Evolutionary conservation across 2,797 vertebrate genomes (phyloP).

Genomic region (Chrosomus eos): DNA sequence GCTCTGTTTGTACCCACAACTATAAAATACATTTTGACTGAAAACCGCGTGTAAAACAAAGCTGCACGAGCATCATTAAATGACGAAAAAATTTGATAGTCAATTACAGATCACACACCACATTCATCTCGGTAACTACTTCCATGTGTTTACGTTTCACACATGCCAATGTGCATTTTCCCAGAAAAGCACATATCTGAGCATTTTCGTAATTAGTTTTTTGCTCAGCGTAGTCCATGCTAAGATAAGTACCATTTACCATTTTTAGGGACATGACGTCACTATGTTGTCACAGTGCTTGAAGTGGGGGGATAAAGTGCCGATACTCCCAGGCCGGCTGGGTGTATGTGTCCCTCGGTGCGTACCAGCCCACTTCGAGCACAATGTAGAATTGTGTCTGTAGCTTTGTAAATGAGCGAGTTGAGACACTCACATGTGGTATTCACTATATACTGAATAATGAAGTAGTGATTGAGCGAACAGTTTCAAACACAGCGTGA

Average conservation of each 20-base stretch:
- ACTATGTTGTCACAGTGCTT: not conserved
- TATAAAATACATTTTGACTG: not conserved
- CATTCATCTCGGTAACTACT: slow-evolving; percentile 4
- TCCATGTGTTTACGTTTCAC: slow-evolving; percentile 3
- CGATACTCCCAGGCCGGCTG: no score
- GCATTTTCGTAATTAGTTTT: slow-evolving; percentile 18
- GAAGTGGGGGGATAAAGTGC: no score
- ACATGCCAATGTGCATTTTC: not conserved
- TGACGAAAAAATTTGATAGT: not conserved
- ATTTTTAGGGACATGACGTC: not conserved
- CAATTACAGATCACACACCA: slow-evolving; percentile 33
- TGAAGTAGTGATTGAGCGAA: no score
- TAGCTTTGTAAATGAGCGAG: no score
- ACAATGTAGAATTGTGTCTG: no score
- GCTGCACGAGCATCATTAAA: not conserved
- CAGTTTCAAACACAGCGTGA: no score
- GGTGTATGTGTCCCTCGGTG: no score
- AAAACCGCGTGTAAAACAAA: slow-evolving; percentile 3
- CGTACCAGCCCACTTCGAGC: no score
- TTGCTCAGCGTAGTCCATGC: not conserved
- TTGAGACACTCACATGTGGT: no score
- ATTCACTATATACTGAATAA: no score
- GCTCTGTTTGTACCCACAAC: slow-evolving; percentile 14
- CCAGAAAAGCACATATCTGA: not conserved
- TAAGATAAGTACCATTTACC: not conserved